Evolutionary conservation across 2,113 vertebrate genomes (phyloP).

Genomic region (Cyanistes caeruleus): DNA sequence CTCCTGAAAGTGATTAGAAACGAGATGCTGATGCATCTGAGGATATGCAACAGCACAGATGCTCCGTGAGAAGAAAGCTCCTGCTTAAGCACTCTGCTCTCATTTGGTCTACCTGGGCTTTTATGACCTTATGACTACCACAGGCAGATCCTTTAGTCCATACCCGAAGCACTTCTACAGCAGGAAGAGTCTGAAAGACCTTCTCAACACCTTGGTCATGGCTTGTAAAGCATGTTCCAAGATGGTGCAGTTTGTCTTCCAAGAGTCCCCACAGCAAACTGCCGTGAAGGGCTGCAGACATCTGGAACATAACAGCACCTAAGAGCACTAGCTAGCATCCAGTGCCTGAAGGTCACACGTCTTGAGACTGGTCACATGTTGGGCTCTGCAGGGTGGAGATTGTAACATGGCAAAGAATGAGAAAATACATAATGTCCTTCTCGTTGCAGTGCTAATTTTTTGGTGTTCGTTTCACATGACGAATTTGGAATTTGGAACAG

Average conservation of each 20-base stretch:
- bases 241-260: background rate
- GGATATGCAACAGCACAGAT: background rate
- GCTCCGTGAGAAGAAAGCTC: background rate
- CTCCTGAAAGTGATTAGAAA: fast-evolving
- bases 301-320: background rate
- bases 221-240: fast-evolving
- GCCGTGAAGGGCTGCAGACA: fast-evolving
- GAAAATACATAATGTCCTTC: background rate
- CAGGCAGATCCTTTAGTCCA: background rate
- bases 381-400: background rate
- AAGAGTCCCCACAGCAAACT: fast-evolving
- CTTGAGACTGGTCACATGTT: fast-evolving
- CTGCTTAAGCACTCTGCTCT: background rate
- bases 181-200: no score
- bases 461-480: no score
- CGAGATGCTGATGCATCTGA: no score
- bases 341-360: fast-evolving
- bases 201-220: background rate
- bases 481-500: background rate
- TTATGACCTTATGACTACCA: no score
- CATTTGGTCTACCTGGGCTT: background rate
- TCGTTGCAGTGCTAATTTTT: background rate
- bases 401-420: fast-evolving
- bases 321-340: fast-evolving
- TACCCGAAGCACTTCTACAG: no score